phyloP scores from a whole-genome alignment of 2,797 vertebrate species.

The Vireo griseus region DNA sequence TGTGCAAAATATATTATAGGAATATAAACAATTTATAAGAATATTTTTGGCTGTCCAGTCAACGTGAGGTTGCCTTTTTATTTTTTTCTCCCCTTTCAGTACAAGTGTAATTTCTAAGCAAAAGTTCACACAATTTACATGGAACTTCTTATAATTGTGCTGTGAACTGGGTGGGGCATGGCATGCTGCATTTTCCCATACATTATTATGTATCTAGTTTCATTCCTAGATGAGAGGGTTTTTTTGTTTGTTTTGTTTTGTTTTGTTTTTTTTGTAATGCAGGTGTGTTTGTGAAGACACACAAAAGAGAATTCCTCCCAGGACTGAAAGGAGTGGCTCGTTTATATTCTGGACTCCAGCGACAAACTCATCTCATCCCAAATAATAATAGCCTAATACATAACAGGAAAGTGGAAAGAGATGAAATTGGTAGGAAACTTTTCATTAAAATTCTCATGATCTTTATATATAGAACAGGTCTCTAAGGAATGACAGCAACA shows the following conservation, averaged over 20 bases:
- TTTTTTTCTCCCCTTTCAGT: fast-evolving
- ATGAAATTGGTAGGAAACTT: not conserved
- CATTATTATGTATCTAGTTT: not conserved
- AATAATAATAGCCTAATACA: not conserved
- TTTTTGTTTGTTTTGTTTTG: too few relatives aligned
- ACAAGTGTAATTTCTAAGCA: not conserved
- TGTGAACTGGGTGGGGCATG: not conserved
- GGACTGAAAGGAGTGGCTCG: not conserved
- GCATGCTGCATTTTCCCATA: not conserved
- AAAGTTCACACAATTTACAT: not conserved
- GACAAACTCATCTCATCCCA: not conserved
- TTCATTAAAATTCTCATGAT: not conserved
- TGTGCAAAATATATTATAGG: not conserved
- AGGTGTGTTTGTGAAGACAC: not conserved
- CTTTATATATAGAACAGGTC: not conserved
- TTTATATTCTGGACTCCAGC: not conserved
- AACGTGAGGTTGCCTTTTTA: fast-evolving
- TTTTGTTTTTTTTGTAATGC: not conserved
- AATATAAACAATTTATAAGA: not conserved
- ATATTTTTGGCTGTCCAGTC: not conserved
- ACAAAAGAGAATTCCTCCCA: not conserved
- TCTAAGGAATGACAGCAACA: not conserved
- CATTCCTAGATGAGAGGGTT: not conserved
- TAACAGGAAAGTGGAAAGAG: not conserved
- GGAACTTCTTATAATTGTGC: not conserved